phyloP scores from a whole-genome alignment of 2,888 invertebrate species.

The Capitulum mitella region DNA sequence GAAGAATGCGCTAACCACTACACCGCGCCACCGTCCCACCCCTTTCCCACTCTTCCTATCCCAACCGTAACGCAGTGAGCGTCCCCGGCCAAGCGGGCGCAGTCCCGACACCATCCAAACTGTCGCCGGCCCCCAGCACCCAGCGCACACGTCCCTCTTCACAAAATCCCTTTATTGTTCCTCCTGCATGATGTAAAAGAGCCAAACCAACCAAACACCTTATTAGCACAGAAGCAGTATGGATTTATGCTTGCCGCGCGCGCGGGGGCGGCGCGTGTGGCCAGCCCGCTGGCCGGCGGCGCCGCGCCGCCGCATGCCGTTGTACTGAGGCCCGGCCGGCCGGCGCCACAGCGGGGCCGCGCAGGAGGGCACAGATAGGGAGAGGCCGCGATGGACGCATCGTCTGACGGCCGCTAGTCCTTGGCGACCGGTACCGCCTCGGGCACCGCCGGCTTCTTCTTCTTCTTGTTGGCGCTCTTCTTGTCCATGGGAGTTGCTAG shows the following conservation, averaged over 20 bases:
- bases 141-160: constrained; percentile 30
- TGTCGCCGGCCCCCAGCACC: too few species aligned
- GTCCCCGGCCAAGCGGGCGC: constrained; percentile 44
- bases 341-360: neutral
- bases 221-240: constrained; percentile 10
- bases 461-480: constrained; percentile 82
- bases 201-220: constrained; percentile 21
- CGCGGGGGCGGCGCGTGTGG: too few species aligned
- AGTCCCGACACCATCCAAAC: constrained; percentile 27
- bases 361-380: neutral
- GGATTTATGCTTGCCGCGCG: neutral
- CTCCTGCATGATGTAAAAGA: constrained; percentile 22
- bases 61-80: constrained; percentile 52
- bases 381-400: neutral
- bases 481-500: constrained; percentile 67
- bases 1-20: too few species aligned
- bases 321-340: neutral
- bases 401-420: neutral
- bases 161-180: constrained; percentile 25
- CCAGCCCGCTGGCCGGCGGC: neutral
- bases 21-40: too few species aligned
- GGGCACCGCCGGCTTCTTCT: constrained; percentile 52
- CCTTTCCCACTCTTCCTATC: too few species aligned
- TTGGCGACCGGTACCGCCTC: constrained; percentile 11
- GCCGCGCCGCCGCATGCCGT: neutral